phyloP scores from a whole-genome alignment of 2,888 invertebrate genomes.

The Cephus nigrinus region DNA sequence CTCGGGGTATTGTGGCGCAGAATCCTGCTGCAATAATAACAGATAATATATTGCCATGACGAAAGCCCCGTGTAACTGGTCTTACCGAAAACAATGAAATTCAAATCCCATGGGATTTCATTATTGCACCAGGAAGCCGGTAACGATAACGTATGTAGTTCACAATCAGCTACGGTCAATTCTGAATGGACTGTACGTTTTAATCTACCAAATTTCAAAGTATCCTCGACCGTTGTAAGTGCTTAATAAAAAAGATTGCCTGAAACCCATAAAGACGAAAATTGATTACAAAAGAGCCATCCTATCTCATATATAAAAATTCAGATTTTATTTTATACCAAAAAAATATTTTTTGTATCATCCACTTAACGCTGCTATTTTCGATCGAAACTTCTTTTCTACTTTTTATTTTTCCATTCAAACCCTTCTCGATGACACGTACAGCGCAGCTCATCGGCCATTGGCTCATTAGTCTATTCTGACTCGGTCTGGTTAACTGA shows the following conservation, averaged over 20 bases:
- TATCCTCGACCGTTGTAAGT: neutral
- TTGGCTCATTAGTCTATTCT: constrained; percentile 52
- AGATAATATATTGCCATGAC: constrained; percentile 57
- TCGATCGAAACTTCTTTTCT: too few species aligned
- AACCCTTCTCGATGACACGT: constrained; percentile 10
- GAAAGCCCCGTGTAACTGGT: constrained; percentile 37
- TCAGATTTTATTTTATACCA: neutral
- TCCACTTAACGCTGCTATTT: neutral
- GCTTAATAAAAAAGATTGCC: too few species aligned
- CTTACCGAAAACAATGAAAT: constrained; percentile 50
- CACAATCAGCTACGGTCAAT: neutral
- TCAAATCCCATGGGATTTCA: constrained; percentile 51
- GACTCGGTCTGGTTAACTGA: constrained; percentile 57
- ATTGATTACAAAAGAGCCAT: too few species aligned
- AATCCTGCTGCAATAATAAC: constrained; percentile 57
- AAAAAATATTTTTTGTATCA: neutral
- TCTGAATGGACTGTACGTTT: neutral
- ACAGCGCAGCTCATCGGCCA: neutral
- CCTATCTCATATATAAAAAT: too few species aligned
- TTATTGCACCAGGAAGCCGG: constrained; percentile 22
- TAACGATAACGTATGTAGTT: neutral
- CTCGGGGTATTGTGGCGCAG: constrained; percentile 43
- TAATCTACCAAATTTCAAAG: neutral
- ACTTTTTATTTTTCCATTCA: neutral
- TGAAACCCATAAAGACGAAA: too few species aligned